These are phyloP conservation scores for Phlogophora meticulosa DNA, from an alignment of 2,888 invertebrate genomes.

Conservation along the genomic window DNA sequence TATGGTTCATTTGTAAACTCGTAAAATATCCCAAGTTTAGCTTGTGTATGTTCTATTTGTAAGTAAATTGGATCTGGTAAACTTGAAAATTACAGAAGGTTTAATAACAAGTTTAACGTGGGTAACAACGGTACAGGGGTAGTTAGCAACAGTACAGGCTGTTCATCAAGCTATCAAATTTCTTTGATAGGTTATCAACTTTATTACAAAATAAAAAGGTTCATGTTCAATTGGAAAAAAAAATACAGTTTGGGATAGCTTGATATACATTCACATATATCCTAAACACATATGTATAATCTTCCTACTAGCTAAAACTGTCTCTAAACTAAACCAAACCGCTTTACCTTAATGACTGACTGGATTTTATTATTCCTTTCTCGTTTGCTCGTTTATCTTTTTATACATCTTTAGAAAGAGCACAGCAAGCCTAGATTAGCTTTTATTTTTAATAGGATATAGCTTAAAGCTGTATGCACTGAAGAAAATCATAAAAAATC, in stretches of 20 bases:
- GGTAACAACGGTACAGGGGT: no score
- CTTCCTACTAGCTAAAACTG: no score
- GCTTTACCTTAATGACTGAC: neutral
- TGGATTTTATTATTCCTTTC: neutral
- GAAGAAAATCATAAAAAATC: slow-evolving; percentile 4
- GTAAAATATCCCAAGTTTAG: slow-evolving; percentile 3
- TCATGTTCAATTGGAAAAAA: no score
- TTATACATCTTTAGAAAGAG: neutral
- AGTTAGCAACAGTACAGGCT: no score
- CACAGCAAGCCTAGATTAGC: neutral
- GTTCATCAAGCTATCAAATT: no score
- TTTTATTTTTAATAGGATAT: neutral
- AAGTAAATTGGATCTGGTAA: neutral
- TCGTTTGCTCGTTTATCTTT: neutral
- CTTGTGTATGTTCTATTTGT: neutral
- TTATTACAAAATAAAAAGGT: no score
- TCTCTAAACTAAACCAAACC: neutral
- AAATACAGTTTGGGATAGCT: no score
- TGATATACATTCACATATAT: no score
- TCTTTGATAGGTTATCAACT: no score
- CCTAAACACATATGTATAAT: no score
- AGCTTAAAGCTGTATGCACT: slow-evolving; percentile 2
- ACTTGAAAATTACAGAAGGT: slow-evolving; percentile 5
- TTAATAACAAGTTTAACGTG: no score
- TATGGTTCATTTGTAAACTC: no score